phyloP scores from a whole-genome alignment of 2,797 vertebrate genomes.

The Loriculus beryllinus region DNA sequence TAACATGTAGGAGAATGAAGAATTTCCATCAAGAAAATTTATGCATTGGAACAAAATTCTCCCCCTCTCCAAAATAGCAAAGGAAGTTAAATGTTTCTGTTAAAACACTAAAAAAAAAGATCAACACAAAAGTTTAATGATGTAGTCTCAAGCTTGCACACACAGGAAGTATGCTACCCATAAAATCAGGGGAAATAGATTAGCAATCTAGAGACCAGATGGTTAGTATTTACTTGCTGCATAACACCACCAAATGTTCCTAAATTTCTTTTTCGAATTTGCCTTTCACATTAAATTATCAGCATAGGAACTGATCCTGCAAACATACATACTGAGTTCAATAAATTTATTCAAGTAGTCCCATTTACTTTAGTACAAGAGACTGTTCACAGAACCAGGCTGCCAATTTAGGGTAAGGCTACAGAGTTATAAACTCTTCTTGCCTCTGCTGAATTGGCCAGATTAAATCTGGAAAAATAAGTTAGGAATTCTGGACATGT shows the following conservation, averaged over 20 bases:
- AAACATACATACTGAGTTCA: background rate
- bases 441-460: background rate
- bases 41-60: background rate
- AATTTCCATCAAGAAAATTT: background rate
- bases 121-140: conserved; percentile 52
- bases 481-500: accelerated
- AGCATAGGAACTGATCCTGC: conserved; percentile 4
- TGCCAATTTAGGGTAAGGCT: background rate
- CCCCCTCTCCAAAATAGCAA: background rate
- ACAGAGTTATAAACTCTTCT: background rate
- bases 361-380: background rate
- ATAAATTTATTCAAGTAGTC: background rate
- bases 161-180: conserved; percentile 40
- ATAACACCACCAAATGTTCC: conserved; percentile 64
- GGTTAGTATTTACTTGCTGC: conserved; percentile 66
- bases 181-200: conserved; percentile 51
- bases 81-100: conserved; percentile 25
- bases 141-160: conserved; percentile 30
- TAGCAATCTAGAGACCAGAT: conserved; percentile 60
- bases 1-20: background rate
- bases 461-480: background rate
- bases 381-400: background rate
- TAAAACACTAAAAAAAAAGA: conserved; percentile 58
- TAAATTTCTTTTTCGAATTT: conserved; percentile 60
- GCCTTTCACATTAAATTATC: conserved; percentile 40